Evolutionary conservation across 53 echinoderm and acorn worm species (phyloP).

Genomic region (Temnopleurus reevesii): DNA sequence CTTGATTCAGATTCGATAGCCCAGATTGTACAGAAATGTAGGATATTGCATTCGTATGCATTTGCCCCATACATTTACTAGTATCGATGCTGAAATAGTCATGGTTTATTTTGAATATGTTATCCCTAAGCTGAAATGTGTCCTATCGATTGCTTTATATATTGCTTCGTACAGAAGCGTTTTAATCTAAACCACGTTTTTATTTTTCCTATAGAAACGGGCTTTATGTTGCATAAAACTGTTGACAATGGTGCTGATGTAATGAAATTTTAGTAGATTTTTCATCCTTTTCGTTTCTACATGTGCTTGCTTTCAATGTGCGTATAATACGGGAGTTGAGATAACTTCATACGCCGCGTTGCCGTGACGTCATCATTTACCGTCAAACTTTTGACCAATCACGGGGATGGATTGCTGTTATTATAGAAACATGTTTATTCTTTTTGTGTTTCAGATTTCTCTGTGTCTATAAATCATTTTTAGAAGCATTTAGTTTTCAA

Average conservation of each 20-base stretch:
- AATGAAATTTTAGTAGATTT: background rate
- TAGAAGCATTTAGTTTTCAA: slow-evolving; percentile 6
- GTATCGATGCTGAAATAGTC: slow-evolving; percentile 32
- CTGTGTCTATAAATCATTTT: slow-evolving; percentile 6
- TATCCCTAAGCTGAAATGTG: slow-evolving; percentile 11
- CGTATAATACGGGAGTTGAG: background rate
- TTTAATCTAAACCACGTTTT: slow-evolving; percentile 25
- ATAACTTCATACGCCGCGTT: slow-evolving; percentile 12
- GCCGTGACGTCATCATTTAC: slow-evolving; percentile 20
- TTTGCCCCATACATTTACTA: background rate
- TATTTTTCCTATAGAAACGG: background rate
- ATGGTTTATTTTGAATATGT: background rate
- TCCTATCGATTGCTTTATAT: background rate
- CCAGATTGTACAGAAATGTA: slow-evolving; percentile 20
- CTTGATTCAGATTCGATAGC: slow-evolving; percentile 12
- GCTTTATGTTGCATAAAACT: slow-evolving; percentile 31
- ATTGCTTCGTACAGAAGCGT: background rate
- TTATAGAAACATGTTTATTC: background rate
- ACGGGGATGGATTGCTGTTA: background rate
- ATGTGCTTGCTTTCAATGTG: background rate
- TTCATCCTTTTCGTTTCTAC: slow-evolving; percentile 25
- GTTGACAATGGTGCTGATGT: slow-evolving; percentile 33
- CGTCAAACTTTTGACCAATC: background rate
- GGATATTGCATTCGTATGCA: background rate
- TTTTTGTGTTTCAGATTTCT: background rate